phyloP scores from a whole-genome alignment of 2,113 vertebrate species.

The Petroica traversi region DNA sequence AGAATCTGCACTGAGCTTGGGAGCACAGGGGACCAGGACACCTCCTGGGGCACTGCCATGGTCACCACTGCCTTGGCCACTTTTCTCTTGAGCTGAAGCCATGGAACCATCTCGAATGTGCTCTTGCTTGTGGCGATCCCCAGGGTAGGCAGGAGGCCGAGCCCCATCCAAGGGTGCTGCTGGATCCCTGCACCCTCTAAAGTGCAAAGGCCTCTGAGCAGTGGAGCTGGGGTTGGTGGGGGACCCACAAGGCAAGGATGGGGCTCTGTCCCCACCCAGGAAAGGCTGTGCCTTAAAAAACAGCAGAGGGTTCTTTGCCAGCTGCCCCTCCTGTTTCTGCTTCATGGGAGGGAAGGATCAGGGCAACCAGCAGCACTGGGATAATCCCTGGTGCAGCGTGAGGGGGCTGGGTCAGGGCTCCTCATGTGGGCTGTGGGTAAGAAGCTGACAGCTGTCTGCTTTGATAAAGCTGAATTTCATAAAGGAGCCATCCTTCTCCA shows the following conservation, averaged over 20 bases:
- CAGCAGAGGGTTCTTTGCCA: neutral
- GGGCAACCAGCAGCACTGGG: neutral
- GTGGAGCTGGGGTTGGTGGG: neutral
- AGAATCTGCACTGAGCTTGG: neutral
- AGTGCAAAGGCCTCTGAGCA: neutral
- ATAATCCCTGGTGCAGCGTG: neutral
- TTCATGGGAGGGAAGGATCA: neutral
- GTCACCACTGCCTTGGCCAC: fast-evolving
- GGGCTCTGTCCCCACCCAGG: no score
- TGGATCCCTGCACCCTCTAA: neutral
- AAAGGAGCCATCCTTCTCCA: conserved; percentile 12
- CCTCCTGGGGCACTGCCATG: fast-evolving
- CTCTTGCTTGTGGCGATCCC: neutral
- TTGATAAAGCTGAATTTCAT: conserved; percentile 53
- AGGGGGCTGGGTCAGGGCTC: neutral
- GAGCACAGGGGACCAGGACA: neutral
- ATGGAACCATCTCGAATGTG: neutral
- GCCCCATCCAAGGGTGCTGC: neutral
- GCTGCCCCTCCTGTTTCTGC: neutral
- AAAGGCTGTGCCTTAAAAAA: neutral
- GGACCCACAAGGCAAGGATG: neutral
- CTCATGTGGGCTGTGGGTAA: neutral
- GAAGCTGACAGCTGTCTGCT: conserved; percentile 64
- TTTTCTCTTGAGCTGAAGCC: neutral
- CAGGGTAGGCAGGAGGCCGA: neutral